Conservation (phyloP, 2,113 vertebrate genomes). For the Gobius niger region DNA sequence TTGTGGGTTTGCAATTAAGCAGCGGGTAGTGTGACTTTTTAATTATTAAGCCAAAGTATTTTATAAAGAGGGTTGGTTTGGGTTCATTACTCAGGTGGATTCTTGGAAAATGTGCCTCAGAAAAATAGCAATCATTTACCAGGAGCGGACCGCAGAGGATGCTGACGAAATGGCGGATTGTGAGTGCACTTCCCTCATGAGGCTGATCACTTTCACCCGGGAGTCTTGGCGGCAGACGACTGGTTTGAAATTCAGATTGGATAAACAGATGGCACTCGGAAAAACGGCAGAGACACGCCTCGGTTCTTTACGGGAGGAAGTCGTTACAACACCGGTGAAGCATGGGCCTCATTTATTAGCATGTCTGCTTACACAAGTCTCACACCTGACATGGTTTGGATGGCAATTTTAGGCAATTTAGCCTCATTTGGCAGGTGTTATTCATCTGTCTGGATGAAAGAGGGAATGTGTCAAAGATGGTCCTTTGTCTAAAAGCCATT, state of each 20-base stretch:
- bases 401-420: not conserved
- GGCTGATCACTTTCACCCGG: constrained; percentile 16
- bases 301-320: not conserved
- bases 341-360: not conserved
- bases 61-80: no score
- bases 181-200: not conserved
- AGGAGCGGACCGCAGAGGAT: not conserved
- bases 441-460: not conserved
- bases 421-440: not conserved
- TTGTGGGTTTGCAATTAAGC: no score
- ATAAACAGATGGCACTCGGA: constrained; percentile 1
- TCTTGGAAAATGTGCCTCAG: not conserved
- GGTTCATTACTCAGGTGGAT: not conserved
- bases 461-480: not conserved
- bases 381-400: not conserved
- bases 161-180: not conserved
- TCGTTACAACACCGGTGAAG: not conserved
- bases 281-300: not conserved
- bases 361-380: not conserved
- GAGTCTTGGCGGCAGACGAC: constrained; percentile 2
- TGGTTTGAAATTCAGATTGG: not conserved
- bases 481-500: not conserved
- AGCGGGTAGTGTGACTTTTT: no score
- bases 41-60: no score
- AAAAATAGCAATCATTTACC: not conserved